A percentile compares a stretch with the other conserved stretches of the same genome.
Evolutionary conservation across 2,888 invertebrate species (phyloP).

Genomic region (Micoletzkya japonica): DNA sequence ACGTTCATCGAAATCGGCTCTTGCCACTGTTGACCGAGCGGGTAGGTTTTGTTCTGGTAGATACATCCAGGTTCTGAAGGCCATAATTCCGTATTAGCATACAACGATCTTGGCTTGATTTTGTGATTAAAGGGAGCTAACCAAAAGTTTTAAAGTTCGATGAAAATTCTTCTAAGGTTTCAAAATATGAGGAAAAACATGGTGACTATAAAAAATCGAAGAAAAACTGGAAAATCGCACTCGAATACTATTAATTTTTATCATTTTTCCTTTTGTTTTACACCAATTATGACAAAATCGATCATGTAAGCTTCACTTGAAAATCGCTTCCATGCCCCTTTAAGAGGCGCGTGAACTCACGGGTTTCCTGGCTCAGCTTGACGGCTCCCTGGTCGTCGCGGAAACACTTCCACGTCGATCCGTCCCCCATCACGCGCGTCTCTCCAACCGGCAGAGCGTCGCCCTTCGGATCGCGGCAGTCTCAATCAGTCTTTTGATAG

Average conservation of each 20-base stretch:
- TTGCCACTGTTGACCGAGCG: background rate
- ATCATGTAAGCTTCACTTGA: background rate
- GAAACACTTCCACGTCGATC: slow-evolving; percentile 11
- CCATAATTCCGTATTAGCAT: no score
- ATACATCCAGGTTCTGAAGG: slow-evolving; percentile 13
- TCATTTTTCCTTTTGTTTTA: no score
- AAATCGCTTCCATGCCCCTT: no score
- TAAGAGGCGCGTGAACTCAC: background rate
- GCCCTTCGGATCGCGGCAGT: slow-evolving; percentile 18
- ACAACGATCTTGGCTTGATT: no score
- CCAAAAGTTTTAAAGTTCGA: no score
- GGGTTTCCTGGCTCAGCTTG: slow-evolving; percentile 8
- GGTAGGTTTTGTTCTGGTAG: slow-evolving; percentile 7
- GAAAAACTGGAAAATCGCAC: no score
- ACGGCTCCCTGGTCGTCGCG: background rate
- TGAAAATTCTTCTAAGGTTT: no score
- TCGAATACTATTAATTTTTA: no score
- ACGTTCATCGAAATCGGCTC: slow-evolving; percentile 16
- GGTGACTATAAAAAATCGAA: no score
- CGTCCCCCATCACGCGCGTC: background rate
- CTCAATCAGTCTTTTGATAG: background rate
- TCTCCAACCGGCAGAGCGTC: background rate
- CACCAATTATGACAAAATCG: no score
- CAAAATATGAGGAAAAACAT: no score
- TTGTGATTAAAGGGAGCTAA: no score